Evolutionary conservation across 2,113 vertebrate species (phyloP).

Genomic region (Tyrannus savana): DNA sequence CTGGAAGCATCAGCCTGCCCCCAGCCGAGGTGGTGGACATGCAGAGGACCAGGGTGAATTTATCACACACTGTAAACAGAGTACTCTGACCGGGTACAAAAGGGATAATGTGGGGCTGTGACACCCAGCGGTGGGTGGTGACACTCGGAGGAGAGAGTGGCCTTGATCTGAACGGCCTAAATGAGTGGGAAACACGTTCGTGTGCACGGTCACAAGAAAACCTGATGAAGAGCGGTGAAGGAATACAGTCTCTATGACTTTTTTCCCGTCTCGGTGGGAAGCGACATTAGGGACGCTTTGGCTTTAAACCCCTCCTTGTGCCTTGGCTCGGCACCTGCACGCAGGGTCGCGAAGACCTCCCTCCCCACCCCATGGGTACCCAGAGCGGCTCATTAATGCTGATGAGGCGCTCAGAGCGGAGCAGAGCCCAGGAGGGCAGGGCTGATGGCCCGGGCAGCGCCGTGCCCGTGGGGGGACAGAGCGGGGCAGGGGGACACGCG

Average conservation of each 20-base stretch:
- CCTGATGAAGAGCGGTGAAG: neutral
- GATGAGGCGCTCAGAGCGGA: neutral
- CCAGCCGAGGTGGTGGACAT: rapidly evolving
- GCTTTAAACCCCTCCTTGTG: neutral
- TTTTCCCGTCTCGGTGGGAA: neutral
- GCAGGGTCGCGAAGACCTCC: rapidly evolving
- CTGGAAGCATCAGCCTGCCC: neutral
- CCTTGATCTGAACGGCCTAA: neutral
- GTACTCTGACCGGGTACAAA: rapidly evolving
- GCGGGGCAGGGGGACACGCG: rapidly evolving
- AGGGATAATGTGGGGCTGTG: rapidly evolving
- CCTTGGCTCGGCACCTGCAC: rapidly evolving
- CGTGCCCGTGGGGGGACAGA: neutral
- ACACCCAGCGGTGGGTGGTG: rapidly evolving
- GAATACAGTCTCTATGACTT: rapidly evolving
- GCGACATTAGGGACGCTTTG: neutral
- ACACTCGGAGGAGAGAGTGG: rapidly evolving
- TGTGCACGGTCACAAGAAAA: rapidly evolving
- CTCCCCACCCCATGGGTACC: rapidly evolving
- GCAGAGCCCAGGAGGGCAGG: rapidly evolving
- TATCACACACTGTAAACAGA: rapidly evolving
- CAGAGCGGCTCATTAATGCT: neutral
- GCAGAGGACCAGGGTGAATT: neutral
- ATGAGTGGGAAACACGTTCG: rapidly evolving
- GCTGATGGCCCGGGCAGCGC: neutral